Percentiles rank a stretch among this genome's conserved stretches.
These are phyloP conservation scores for Phoebastria nigripes DNA, from an alignment of 2,797 vertebrate species.

Conservation along the genomic window DNA sequence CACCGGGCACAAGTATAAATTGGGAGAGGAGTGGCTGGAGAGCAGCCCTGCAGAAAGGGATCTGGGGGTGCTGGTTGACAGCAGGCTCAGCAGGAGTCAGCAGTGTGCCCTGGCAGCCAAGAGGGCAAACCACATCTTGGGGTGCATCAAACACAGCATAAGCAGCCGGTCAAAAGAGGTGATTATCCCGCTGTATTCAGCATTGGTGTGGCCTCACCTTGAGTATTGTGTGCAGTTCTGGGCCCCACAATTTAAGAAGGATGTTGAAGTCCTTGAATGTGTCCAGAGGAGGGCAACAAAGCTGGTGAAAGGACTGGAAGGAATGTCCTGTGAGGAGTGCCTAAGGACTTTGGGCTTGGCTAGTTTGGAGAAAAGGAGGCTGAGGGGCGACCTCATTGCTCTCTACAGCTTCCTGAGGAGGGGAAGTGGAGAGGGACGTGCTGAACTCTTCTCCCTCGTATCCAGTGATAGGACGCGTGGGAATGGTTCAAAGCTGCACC, in stretches of 20 bases:
- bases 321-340: rapidly evolving
- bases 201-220: rapidly evolving
- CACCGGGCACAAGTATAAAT: neutral
- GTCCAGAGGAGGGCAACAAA: neutral
- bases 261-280: neutral
- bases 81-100: too few relatives aligned
- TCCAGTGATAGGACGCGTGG: too few relatives aligned
- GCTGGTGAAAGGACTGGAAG: neutral
- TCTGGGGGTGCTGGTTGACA: neutral
- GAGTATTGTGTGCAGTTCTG: neutral
- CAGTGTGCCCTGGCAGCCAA: neutral
- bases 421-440: too few relatives aligned
- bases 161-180: neutral
- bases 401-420: too few relatives aligned
- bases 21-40: neutral
- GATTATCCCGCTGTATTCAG: neutral
- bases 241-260: neutral
- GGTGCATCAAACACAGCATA: neutral
- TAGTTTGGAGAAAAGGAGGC: neutral
- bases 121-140: neutral
- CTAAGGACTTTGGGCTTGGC: neutral
- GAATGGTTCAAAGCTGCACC: too few relatives aligned
- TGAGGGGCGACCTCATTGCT: too few relatives aligned
- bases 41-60: neutral
- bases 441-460: too few relatives aligned